Evolutionary conservation across 2,888 invertebrate species (phyloP).

Genomic region (Hydrotaea cyrtoneurina): DNA sequence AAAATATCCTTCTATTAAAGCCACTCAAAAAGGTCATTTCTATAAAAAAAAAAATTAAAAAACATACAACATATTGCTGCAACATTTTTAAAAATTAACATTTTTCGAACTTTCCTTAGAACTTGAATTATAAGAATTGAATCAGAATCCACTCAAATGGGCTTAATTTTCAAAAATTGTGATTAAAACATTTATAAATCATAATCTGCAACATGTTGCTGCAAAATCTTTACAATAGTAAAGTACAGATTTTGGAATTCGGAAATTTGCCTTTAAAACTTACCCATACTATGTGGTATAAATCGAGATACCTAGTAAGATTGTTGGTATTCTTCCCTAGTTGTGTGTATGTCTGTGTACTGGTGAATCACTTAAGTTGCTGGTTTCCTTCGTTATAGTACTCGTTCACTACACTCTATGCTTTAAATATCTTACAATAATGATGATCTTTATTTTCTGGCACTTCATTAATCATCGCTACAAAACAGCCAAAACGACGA

Average conservation of each 20-base stretch:
- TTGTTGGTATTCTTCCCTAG: too few species aligned
- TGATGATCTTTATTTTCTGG: conserved; percentile 73
- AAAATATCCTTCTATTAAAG: too few species aligned
- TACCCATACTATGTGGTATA: too few species aligned
- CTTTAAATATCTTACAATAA: conserved; percentile 67
- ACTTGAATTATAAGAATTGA: too few species aligned
- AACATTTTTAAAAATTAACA: conserved; percentile 26
- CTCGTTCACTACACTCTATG: conserved; percentile 47
- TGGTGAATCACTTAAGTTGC: conserved; percentile 7
- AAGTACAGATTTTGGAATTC: too few species aligned
- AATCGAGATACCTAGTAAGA: too few species aligned
- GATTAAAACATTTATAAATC: too few species aligned
- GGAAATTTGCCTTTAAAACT: too few species aligned
- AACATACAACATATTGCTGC: conserved; percentile 30
- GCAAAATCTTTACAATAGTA: background rate
- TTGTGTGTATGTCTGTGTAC: too few species aligned
- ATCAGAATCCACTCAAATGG: too few species aligned
- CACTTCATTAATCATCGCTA: conserved; percentile 81
- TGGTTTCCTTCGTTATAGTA: background rate
- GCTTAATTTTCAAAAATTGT: background rate
- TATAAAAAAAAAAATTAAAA: background rate
- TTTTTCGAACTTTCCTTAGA: too few species aligned
- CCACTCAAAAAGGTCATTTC: too few species aligned
- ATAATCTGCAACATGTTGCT: conserved; percentile 41
- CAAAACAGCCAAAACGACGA: conserved; percentile 72